These are phyloP conservation scores for Scarus forsteni DNA, from an alignment of 2,797 vertebrate species.

Conservation along the genomic window DNA sequence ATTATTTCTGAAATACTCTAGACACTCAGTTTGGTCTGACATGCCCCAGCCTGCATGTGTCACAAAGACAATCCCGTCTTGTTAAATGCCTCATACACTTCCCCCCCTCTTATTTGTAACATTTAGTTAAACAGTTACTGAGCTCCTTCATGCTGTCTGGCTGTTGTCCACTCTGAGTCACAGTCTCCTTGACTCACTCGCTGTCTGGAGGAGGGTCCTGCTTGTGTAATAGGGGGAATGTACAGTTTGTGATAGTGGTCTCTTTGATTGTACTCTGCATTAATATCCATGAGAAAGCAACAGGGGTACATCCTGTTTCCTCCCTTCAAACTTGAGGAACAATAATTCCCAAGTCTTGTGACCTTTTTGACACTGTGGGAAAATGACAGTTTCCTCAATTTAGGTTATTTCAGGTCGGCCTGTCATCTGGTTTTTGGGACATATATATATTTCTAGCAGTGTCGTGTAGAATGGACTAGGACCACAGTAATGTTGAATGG, in stretches of 20 bases:
- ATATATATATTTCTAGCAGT: not conserved
- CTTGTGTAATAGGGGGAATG: conserved; percentile 8
- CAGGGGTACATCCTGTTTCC: conserved; percentile 16
- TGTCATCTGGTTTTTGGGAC: not conserved
- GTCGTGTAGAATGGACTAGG: not conserved
- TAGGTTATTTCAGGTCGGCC: not conserved
- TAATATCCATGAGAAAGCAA: not conserved
- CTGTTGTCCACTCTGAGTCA: conserved; percentile 45
- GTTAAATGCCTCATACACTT: not conserved
- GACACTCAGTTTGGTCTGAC: not conserved
- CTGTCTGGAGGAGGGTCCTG: conserved; percentile 28
- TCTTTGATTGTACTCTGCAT: not conserved
- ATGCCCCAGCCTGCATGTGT: not conserved
- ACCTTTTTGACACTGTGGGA: not conserved
- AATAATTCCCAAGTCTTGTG: not conserved
- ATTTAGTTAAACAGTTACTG: conserved; percentile 40
- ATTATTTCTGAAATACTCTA: not conserved
- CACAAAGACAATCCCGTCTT: not conserved
- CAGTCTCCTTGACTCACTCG: conserved; percentile 19
- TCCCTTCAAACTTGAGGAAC: not conserved
- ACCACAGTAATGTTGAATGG: too few relatives aligned
- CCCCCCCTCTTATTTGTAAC: not conserved
- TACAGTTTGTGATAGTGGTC: not conserved
- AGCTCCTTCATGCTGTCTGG: not conserved
- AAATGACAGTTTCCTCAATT: not conserved